Evolutionary conservation across 2,113 vertebrate species (phyloP), one percentile per base, ranked within the genome.

Genomic region (Corvus moneduloides): DNA sequence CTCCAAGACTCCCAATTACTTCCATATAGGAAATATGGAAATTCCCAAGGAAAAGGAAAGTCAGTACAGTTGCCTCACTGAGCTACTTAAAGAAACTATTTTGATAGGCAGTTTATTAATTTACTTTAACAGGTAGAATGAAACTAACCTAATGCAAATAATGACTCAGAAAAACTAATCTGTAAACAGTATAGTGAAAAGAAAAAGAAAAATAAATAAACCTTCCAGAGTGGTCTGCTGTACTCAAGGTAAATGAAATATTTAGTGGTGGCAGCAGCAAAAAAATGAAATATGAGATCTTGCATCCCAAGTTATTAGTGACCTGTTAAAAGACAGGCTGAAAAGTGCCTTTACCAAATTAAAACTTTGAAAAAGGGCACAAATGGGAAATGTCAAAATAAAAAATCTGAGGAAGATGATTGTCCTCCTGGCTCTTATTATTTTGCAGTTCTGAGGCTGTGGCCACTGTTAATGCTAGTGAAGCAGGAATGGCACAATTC

Each of bases 351-450:
- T 96, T 97, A 96, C 96, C 96, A 98, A 98, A 98, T 98, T 98
- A 98, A 98, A 98, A 98, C 94, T 97, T 97, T 94, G 95, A 96
- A 97, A 97, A 97, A 94, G 95, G 93, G 94, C 96, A 94, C 89
- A 96, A 98, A 98, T 98, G 97, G 97, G 97, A 98, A 98, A 98
- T 98, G 97, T 98, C 91, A 95, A 96, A 97, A 97, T 92, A 96
- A 95, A 96, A 97, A 96, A 98, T 97, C 48, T 85, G 96, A 97
- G 95, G 94, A 96, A 97, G 96, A 97, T 97, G 5, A 97, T 98
- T 96, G 96, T 96, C 95, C 97, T 98, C 94, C 92, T 96, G 95
- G 86, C 95, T 97, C 96, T 96, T 97, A 96, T 64, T 97, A 95
- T 97, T 97, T 84, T 97, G 96, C 78, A 95, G 96, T 97, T 97